These are phyloP conservation scores for Caligus rogercresseyi DNA, from an alignment of 1,140 invertebrate genomes.

Conservation along the genomic window DNA sequence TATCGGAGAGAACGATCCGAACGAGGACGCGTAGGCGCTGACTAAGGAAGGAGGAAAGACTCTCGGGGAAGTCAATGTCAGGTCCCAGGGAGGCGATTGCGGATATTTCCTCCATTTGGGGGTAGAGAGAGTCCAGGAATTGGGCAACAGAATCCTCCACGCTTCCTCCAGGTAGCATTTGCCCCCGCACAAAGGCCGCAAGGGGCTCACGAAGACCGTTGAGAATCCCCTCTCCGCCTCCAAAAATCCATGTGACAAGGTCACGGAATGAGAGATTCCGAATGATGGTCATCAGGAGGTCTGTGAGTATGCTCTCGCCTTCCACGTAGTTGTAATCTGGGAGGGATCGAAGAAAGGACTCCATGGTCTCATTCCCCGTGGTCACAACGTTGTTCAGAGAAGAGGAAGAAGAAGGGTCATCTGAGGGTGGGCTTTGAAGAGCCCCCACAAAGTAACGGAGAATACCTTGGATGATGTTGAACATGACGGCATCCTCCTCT, in stretches of 20 bases:
- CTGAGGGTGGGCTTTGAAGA: slow-evolving; percentile 23
- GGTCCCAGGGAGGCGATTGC: background rate
- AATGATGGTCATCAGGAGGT: slow-evolving; percentile 30
- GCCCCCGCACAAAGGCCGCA: background rate
- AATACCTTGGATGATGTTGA: slow-evolving; percentile 14
- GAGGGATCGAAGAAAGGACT: slow-evolving; percentile 31
- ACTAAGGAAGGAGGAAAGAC: background rate
- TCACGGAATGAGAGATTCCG: slow-evolving; percentile 3
- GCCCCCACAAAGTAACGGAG: slow-evolving; percentile 14
- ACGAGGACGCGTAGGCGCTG: background rate
- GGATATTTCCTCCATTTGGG: slow-evolving; percentile 2
- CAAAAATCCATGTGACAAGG: background rate
- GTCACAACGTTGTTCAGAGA: background rate
- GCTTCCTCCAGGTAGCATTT: background rate
- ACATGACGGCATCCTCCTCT: background rate
- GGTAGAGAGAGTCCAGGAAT: background rate
- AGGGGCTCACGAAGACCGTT: background rate
- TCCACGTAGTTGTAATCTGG: slow-evolving; percentile 28
- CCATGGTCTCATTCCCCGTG: slow-evolving; percentile 27
- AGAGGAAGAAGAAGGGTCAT: background rate
- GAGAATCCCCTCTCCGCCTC: background rate
- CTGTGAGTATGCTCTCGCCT: slow-evolving; percentile 32
- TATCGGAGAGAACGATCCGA: background rate
- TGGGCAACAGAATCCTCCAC: background rate
- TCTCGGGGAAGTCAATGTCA: slow-evolving; percentile 9